A percentile compares a stretch with the other conserved stretches of the same genome.
These are phyloP conservation scores for Helicoverpa assulta DNA, from an alignment of 2,888 invertebrate species.

Conservation along the genomic window DNA sequence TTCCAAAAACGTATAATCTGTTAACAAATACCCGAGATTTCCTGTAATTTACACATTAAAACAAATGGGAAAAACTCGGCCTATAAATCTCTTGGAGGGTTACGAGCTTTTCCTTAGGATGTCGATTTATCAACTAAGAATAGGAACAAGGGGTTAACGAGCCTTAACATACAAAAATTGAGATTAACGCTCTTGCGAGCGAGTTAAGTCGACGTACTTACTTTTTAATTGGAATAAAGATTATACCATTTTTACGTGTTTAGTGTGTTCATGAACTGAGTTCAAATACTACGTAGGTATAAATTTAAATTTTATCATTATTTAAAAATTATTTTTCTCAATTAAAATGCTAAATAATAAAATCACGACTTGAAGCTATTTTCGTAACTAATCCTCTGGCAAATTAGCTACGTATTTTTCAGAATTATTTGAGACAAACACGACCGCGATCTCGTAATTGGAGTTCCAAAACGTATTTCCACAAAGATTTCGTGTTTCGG, in stretches of 20 bases:
- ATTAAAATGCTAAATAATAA: background rate
- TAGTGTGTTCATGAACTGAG: background rate
- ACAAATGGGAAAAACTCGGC: constrained; percentile 49
- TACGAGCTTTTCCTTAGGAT: constrained; percentile 45
- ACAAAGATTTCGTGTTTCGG: constrained; percentile 54
- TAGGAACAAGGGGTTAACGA: constrained; percentile 38
- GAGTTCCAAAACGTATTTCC: constrained; percentile 44
- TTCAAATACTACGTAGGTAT: background rate
- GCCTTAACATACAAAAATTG: constrained; percentile 35
- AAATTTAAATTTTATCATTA: no score
- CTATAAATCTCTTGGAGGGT: constrained; percentile 47
- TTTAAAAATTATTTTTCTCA: no score
- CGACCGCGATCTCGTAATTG: constrained; percentile 49
- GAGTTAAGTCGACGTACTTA: background rate
- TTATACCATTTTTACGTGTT: background rate
- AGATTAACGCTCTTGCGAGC: constrained; percentile 29
- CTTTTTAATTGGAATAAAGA: constrained; percentile 1
- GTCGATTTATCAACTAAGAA: constrained; percentile 54
- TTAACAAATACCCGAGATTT: constrained; percentile 17
- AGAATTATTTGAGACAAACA: constrained; percentile 38
- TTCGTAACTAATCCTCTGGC: background rate
- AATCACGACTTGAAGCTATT: background rate
- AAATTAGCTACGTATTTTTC: constrained; percentile 36
- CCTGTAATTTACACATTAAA: constrained; percentile 43
- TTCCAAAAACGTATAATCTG: constrained; percentile 2